Conservation (phyloP, 2,113 vertebrate genomes). For the Verasper variegatus region DNA sequence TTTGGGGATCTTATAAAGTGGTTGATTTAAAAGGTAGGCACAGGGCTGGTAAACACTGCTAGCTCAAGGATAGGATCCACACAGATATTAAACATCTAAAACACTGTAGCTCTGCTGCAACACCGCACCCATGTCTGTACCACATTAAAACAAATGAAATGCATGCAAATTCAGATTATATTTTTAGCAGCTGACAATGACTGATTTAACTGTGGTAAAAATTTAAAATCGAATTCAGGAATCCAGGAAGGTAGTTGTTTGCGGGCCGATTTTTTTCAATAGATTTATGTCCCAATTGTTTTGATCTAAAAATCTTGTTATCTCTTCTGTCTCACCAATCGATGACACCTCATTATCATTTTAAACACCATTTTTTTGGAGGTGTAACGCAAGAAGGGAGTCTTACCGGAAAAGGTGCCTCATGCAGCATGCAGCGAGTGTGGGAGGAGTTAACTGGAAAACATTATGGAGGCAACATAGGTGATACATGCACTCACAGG, state of each 20-base stretch:
- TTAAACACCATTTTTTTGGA: not conserved
- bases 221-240: no score
- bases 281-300: no score
- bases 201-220: no score
- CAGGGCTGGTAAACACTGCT: slow-evolving; percentile 39
- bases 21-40: slow-evolving; percentile 61
- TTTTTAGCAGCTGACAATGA: no score
- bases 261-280: no score
- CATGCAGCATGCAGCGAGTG: slow-evolving; percentile 98
- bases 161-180: no score
- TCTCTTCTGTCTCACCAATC: no score
- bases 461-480: slow-evolving; percentile 88
- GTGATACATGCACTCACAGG: slow-evolving; percentile 74
- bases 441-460: slow-evolving; percentile 97
- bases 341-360: not conserved
- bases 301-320: no score
- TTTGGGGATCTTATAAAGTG: slow-evolving; percentile 63
- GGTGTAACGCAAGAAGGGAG: slow-evolving; percentile 68
- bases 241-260: no score
- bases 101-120: not conserved
- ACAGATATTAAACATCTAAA: slow-evolving; percentile 58
- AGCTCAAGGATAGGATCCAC: slow-evolving; percentile 47
- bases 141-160: not conserved
- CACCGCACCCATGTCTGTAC: not conserved
- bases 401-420: slow-evolving; percentile 91